Base-by-base conservation (phyloP, 2,113 vertebrate species). In the Lethenteron reissneri region DNA sequence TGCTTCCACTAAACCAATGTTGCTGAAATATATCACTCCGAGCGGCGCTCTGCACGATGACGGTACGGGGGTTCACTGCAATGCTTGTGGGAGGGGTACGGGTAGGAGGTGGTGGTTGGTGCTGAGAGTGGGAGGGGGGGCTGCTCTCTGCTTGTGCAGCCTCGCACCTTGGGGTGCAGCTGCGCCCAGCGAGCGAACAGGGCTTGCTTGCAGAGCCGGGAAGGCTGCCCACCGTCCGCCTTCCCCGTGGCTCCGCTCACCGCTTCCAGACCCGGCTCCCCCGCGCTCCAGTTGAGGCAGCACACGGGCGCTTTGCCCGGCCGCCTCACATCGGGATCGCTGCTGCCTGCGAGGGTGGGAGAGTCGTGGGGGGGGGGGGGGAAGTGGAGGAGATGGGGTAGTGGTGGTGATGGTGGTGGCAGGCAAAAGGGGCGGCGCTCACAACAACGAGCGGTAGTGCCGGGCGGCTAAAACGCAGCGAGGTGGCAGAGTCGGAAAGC, bases 231-330 rank as follows among this genome's bases (percentile, higher is more conserved):
- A 11, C 64, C 64, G 9, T 68, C 64, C n/a, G 64, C 64, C 64
- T 17, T 68, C 10, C 64, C 64, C 8, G 64, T 68, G 2, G 25
- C 64, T 68, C 64, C 64, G 2, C 25, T 25, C 64, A 68, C 64
- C 64, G 25, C 64, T 11, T 68, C 64, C 64, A 68, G 11, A 17
- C 25, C 64, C 10, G 9, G 64, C n/a, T 68, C 64, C 9, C 64
- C 64, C 25, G n/a, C 64, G n/a, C n/a, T 17, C 64, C 64, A 68
- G 25, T 68, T 68, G n/a, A 68, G n/a, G 64, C 64, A 17, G n/a
- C n/a, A 25, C 25, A 25, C n/a, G n/a, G 64, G 64, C n/a, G 64
- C 64, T 10, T 25, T n/a, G 25, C 64, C 64, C 9, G n/a, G n/a
- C n/a, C 25, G 25, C n/a, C 64, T n/a, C 25, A 68, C n/a, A 68